Evolutionary conservation across 2,797 vertebrate species (phyloP).

Genomic region (Apogon hyalosoma): DNA sequence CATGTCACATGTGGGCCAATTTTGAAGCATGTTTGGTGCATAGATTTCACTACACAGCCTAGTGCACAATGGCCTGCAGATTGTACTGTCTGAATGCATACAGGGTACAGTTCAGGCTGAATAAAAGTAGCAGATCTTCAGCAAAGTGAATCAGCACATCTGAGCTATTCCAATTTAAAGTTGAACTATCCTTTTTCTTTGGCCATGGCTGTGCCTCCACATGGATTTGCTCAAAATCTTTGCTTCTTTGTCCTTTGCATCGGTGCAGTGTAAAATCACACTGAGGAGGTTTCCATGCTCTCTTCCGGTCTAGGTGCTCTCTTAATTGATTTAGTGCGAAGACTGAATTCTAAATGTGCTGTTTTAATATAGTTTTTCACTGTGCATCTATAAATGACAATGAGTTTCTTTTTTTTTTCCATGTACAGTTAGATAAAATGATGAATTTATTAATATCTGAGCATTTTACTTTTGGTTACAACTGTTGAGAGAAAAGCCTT

Average conservation of each 20-base stretch:
- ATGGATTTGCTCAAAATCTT: slow-evolving; percentile 31
- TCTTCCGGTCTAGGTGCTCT: slow-evolving; percentile 20
- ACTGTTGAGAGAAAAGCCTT: too few species aligned
- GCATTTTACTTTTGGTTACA: too few species aligned
- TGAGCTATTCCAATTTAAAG: slow-evolving; percentile 54
- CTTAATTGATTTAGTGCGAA: slow-evolving; percentile 37
- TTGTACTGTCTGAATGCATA: slow-evolving; percentile 36
- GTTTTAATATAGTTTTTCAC: too few species aligned
- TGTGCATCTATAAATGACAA: too few species aligned
- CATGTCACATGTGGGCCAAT: neutral
- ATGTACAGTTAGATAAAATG: too few species aligned
- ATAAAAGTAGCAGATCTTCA: slow-evolving; percentile 46
- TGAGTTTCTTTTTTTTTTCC: too few species aligned
- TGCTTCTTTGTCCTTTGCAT: slow-evolving; percentile 37
- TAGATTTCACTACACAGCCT: slow-evolving; percentile 1
- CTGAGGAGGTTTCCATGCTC: slow-evolving; percentile 12
- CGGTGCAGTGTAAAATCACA: slow-evolving; percentile 15
- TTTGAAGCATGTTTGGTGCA: slow-evolving; percentile 15
- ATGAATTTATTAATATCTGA: too few species aligned
- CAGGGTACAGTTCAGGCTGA: slow-evolving; percentile 21
- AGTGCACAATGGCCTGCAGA: slow-evolving; percentile 31
- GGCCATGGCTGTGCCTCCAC: slow-evolving; percentile 17
- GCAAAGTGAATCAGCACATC: slow-evolving; percentile 55
- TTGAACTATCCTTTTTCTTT: slow-evolving; percentile 37
- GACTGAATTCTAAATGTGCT: too few species aligned